Evolutionary conservation across 2,113 vertebrate species (phyloP).

Genomic region (Microcebus ravelobensis): DNA sequence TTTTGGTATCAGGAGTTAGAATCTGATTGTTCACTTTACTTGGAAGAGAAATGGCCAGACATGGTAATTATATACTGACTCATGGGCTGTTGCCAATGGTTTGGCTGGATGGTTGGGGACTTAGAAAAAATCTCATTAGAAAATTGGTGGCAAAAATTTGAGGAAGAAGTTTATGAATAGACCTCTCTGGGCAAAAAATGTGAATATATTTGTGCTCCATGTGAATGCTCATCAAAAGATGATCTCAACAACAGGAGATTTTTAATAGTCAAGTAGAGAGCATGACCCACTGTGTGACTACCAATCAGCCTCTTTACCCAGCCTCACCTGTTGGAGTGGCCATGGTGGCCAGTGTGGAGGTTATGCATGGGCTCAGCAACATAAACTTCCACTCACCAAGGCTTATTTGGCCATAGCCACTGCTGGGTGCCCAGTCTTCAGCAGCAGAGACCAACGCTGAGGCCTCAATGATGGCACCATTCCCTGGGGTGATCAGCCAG

Average conservation of each 20-base stretch:
- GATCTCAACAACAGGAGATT: neutral
- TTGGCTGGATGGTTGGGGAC: neutral
- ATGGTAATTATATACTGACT: neutral
- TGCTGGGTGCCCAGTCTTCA: too few species aligned
- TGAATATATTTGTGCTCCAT: neutral
- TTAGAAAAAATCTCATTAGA: neutral
- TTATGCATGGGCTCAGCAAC: neutral
- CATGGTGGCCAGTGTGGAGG: neutral
- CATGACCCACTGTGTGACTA: neutral
- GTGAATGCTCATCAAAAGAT: neutral
- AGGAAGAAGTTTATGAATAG: neutral
- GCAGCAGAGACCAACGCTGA: neutral
- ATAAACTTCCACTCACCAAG: neutral
- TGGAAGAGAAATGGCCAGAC: neutral
- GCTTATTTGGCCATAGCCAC: neutral
- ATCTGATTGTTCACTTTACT: neutral
- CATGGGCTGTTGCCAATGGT: too few species aligned
- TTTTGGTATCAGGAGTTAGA: neutral
- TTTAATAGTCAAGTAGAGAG: too few species aligned
- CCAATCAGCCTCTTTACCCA: neutral
- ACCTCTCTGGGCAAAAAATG: neutral
- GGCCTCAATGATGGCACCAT: neutral
- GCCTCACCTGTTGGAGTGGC: too few species aligned
- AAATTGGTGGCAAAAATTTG: neutral
- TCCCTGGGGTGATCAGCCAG: neutral